Evolutionary conservation across 2,888 invertebrate species (phyloP), one percentile per base, ranked within the genome.

Genomic region (Blastobasis adustella): DNA sequence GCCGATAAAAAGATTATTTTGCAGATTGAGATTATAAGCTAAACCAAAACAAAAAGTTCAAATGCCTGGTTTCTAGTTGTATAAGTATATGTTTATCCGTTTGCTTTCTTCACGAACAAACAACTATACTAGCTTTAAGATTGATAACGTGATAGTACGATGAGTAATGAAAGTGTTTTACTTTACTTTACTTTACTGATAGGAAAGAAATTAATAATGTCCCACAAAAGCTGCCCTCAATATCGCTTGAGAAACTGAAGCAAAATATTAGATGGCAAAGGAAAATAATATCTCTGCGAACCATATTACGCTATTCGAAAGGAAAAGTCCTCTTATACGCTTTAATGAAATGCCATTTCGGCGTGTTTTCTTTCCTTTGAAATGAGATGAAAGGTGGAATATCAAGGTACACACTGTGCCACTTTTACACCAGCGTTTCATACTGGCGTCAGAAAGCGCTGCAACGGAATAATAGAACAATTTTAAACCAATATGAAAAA

Each of bases 281-380:
- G 7, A 40, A 6, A 40, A 40, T 8, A 40, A 9, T 6, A 8
- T 40, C 9, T 9, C 40, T 3, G n/a, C 42, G 10, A 5, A n/a
- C 9, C 42, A 8, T 42, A 42, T 42, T 8, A 42, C 9, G 5
- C 5, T 6, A 5, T 23, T 23, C 23, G 42, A 42, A 42, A 42
- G 42, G 42, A 42, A 9, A 9, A 10, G 6, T 10, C n/a, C 9
- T 8, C n/a, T 10, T 7, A 42, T 42, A 46, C 8, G n/a, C 10
- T 38, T 57, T 73, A 75, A 73, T 69, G 63, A 67, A 64, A 71
- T 65, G 67, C 64, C 67, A 71, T 62, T 63, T 58, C 64, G 51
- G 47, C 60, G 49, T 66, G 64, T 69, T 69, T 73, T 62, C 67
- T 65, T 59, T 58, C 55, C 58, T 74, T 66, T 71, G 64, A 65